Conservation (phyloP, 2,797 vertebrate species). For the Vireo griseus region DNA sequence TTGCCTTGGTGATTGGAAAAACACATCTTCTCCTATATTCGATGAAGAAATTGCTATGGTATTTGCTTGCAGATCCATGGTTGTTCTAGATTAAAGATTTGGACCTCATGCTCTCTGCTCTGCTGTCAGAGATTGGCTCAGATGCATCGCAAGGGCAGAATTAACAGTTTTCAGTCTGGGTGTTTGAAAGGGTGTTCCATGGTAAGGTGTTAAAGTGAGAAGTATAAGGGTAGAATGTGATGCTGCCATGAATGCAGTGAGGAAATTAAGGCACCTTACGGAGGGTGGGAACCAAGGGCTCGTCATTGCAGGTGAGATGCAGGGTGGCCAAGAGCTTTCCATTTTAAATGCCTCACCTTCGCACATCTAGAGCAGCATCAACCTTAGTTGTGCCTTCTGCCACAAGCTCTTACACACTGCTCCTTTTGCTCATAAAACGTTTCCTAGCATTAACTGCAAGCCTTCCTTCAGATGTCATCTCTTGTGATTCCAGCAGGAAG, state of each 20-base stretch:
- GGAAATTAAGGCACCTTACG: rapidly evolving
- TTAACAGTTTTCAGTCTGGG: background rate
- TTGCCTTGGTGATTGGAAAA: background rate
- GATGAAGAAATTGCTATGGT: background rate
- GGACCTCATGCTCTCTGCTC: background rate
- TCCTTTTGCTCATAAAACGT: background rate
- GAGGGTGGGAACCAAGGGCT: background rate
- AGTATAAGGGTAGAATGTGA: background rate
- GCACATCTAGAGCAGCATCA: background rate
- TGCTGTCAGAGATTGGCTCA: background rate
- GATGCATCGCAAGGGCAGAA: background rate
- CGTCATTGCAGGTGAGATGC: background rate
- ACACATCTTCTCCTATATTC: background rate
- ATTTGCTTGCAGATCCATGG: background rate
- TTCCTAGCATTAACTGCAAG: background rate
- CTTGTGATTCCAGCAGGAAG: background rate
- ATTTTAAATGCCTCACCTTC: background rate
- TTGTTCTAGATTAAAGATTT: background rate
- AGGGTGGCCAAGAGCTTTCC: background rate
- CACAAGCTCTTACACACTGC: background rate
- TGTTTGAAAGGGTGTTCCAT: background rate
- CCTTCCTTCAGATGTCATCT: background rate
- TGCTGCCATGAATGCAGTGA: background rate
- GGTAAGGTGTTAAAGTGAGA: background rate
- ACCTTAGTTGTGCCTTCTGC: background rate